phyloP scores from a whole-genome alignment of 1,140 invertebrate genomes.

The Vollenhovia emeryi region DNA sequence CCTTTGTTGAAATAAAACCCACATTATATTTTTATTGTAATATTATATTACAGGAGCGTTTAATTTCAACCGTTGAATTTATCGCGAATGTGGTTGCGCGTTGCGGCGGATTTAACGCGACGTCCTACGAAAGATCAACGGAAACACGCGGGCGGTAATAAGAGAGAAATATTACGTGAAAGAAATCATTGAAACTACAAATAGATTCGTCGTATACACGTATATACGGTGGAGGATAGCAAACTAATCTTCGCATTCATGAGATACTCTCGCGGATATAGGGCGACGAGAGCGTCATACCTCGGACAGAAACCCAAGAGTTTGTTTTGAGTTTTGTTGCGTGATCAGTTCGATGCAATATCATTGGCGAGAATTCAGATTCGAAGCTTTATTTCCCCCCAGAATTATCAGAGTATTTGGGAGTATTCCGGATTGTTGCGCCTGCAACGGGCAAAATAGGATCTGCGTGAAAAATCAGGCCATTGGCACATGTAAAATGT shows the following conservation, averaged over 20 bases:
- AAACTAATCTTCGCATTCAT: constrained; percentile 61
- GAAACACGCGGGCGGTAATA: not conserved
- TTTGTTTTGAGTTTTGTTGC: constrained; percentile 12
- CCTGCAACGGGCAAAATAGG: not conserved
- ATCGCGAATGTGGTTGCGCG: not conserved
- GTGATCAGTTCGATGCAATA: constrained; percentile 13
- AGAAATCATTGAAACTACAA: not conserved
- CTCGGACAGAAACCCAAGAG: constrained; percentile 10
- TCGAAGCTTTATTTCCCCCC: not conserved
- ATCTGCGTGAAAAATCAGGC: not conserved
- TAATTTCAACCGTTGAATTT: not conserved
- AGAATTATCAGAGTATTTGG: not conserved
- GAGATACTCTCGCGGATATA: constrained; percentile 6
- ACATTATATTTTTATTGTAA: not conserved
- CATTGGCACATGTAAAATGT: not conserved
- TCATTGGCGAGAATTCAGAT: constrained; percentile 37
- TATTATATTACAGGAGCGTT: not conserved
- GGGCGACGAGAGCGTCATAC: not conserved
- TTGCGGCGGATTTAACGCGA: not conserved
- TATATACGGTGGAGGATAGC: not conserved
- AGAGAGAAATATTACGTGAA: not conserved
- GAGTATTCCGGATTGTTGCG: not conserved
- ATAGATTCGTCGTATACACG: not conserved
- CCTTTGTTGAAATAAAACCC: not conserved
- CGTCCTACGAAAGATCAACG: not conserved